A percentile compares a stretch with the other conserved stretches of the same genome.
Evolutionary conservation across 2,113 vertebrate genomes (phyloP).

Genomic region (Alosa alosa): DNA sequence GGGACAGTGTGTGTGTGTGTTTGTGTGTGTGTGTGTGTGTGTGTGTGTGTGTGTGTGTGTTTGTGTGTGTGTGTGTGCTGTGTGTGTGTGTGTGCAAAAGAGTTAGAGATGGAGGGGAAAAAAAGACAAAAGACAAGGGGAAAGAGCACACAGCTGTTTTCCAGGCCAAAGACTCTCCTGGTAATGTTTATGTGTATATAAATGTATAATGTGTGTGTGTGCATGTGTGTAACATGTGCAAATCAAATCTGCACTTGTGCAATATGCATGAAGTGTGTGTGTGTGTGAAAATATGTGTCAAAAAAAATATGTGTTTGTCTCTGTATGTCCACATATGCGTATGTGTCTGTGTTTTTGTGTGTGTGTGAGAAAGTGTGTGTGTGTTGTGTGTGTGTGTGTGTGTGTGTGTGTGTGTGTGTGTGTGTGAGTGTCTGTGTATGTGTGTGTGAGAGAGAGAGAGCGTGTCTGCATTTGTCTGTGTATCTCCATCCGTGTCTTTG

Average conservation of each 20-base stretch:
- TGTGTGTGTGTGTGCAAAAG: neutral
- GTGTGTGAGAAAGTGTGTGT: neutral
- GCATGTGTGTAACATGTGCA: neutral
- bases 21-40: neutral
- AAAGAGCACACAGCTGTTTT: constrained; percentile 5
- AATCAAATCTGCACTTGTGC: neutral
- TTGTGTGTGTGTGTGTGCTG: neutral
- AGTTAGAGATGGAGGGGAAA: neutral
- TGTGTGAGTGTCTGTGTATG: neutral
- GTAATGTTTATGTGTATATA: constrained; percentile 4
- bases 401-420: neutral
- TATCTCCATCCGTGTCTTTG: neutral
- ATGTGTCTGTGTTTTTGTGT: neutral
- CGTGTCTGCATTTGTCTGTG: neutral
- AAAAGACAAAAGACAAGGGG: neutral
- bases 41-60: neutral
- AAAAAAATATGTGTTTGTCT: neutral
- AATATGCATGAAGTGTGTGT: neutral
- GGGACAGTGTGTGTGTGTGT: neutral
- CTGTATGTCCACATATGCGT: neutral
- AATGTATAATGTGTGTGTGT: neutral
- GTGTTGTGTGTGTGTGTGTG: neutral
- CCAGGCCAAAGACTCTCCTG: constrained; percentile 9
- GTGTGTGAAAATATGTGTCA: neutral
- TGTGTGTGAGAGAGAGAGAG: neutral